A percentile compares a stretch with the other conserved stretches of the same genome.
Evolutionary conservation across 2,888 invertebrate genomes (phyloP).

Genomic region (Hypolimnas misippus): DNA sequence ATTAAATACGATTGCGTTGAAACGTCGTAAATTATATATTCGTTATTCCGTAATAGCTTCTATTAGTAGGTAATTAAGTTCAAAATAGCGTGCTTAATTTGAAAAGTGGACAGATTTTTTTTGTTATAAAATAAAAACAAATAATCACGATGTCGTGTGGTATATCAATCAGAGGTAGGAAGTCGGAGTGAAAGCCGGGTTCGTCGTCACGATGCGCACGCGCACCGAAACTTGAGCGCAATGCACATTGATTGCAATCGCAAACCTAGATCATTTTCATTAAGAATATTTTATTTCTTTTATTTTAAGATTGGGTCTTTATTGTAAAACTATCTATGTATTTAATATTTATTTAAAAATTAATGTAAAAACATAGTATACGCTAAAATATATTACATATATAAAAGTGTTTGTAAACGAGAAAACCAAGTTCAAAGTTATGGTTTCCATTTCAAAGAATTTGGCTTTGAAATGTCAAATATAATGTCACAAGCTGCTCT

Average conservation of each 20-base stretch:
- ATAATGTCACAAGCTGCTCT: conserved; percentile 39
- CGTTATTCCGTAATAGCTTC: neutral
- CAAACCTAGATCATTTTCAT: neutral
- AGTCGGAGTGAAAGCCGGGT: conserved; percentile 44
- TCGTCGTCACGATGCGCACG: conserved; percentile 42
- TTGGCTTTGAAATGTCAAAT: conserved; percentile 42
- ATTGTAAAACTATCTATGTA: neutral
- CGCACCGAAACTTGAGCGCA: conserved; percentile 25
- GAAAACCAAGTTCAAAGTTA: conserved; percentile 36
- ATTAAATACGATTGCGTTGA: conserved; percentile 4
- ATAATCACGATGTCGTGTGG: conserved; percentile 44
- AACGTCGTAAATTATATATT: conserved; percentile 1
- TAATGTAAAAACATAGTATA: too few species aligned
- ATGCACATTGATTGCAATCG: neutral
- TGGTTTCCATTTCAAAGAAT: conserved; percentile 17
- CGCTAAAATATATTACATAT: too few species aligned
- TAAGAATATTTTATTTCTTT: neutral
- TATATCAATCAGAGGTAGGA: conserved; percentile 44
- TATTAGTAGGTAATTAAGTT: conserved; percentile 14
- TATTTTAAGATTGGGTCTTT: neutral
- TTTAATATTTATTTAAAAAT: too few species aligned
- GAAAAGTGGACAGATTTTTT: conserved; percentile 17
- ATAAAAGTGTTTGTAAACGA: too few species aligned
- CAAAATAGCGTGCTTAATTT: neutral
- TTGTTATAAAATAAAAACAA: conserved; percentile 28